Base-by-base conservation (phyloP, 2,113 vertebrate genomes). In the Cygnus buccinator region DNA sequence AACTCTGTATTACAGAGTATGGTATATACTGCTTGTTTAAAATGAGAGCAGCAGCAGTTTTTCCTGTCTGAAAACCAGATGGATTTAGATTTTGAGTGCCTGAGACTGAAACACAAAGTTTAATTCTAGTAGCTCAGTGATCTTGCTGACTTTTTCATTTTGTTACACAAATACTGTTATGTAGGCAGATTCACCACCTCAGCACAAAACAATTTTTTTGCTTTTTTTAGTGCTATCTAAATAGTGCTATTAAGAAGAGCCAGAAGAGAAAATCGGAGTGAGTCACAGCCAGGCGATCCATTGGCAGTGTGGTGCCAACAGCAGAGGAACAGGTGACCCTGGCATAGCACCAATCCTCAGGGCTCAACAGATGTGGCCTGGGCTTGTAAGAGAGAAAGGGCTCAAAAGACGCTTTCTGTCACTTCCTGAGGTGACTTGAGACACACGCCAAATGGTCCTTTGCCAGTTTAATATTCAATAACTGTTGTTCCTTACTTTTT, bases 291-390 rank as follows among this genome's bases (percentile, higher is more conserved):
- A 15, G 15, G 43, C 29, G 87, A 70, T 11, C 28, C 41, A 15
- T 1, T 23, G 93, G 57, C 77, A 43, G 26, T 2, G 25, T 58
- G 44, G 68, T 65, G 73, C 90, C 66, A 78, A 5, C 13, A 39
- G 74, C 78, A 62, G 66, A 79, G 43, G 43, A 68, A 28, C 8
- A 46, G 76, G 57, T 1, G 0, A 37, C 58, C 58, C 87, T 91
- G 93, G 73, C 93, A 57, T 0, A 1, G 74, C 85, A 71, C 70
- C 84, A 87, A 0, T 8, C 43, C 72, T 83, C 58, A 37, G 71
- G 35, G 57, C 48, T 65, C 0, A 0, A 57, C 55, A 79, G 52
- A 73, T 1, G 0, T 39, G 70, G 66, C 62, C 22, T 23, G 84
- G 22, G 54, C 84, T 82, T 87, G 13, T 54, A 88, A 77, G 41